Evolutionary conservation across 2,797 vertebrate species (phyloP).

Genomic region (Poeciliopsis infans): DNA sequence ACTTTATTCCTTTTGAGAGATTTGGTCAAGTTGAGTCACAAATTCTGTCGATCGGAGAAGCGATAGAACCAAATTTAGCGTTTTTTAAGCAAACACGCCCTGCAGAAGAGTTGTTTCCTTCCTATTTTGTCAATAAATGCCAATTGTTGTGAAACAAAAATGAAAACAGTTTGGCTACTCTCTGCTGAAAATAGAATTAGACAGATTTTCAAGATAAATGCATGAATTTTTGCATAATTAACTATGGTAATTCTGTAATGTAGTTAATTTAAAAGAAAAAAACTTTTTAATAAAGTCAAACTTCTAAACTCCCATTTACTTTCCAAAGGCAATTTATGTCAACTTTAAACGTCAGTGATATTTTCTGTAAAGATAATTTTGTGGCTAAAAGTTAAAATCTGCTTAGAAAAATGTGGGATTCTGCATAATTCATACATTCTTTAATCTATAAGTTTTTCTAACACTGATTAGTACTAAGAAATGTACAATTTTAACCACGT

Average conservation of each 20-base stretch:
- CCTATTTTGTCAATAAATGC: not conserved
- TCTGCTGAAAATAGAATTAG: not conserved
- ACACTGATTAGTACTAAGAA: not conserved
- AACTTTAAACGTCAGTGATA: not conserved
- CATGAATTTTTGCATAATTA: not conserved
- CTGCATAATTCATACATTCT: not conserved
- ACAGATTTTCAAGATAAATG: not conserved
- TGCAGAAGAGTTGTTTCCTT: not conserved
- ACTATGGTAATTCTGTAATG: too few species aligned
- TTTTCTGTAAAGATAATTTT: not conserved
- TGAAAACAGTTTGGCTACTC: not conserved
- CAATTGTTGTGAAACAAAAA: not conserved
- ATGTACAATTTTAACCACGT: too few species aligned
- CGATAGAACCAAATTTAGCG: not conserved
- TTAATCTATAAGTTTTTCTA: not conserved
- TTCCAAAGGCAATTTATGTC: not conserved
- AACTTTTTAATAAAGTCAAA: not conserved
- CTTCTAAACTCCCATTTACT: not conserved
- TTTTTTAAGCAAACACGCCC: not conserved
- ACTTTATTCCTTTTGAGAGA: not conserved
- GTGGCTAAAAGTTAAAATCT: not conserved
- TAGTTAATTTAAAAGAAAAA: too few species aligned
- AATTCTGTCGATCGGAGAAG: not conserved
- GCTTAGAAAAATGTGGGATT: not conserved
- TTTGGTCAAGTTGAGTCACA: not conserved